Conservation (phyloP, 2,113 vertebrate species). For the Dinomys branickii region DNA sequence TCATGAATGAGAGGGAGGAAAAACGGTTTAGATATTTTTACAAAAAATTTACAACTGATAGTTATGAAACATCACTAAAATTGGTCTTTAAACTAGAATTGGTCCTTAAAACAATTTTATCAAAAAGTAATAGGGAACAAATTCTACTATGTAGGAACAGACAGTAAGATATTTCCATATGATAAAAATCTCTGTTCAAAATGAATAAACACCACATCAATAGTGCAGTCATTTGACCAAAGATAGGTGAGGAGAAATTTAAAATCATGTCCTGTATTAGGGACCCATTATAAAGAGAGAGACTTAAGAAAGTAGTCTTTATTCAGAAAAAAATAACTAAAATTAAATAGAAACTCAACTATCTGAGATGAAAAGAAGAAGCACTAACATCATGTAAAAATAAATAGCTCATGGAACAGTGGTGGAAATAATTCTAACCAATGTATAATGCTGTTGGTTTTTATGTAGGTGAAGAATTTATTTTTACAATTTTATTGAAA, state of each 20-base stretch:
- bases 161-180: background rate
- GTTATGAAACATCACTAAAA: background rate
- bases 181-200: background rate
- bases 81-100: background rate
- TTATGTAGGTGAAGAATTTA: background rate
- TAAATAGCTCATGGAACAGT: background rate
- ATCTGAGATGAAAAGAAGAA: background rate
- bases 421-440: background rate
- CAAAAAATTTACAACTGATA: background rate
- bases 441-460: background rate
- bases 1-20: background rate
- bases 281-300: background rate
- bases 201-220: background rate
- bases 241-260: background rate
- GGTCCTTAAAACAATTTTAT: constrained; percentile 6
- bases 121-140: background rate
- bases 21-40: background rate
- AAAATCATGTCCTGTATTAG: background rate
- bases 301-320: background rate
- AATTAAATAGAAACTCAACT: background rate
- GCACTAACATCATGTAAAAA: background rate
- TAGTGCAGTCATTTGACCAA: background rate
- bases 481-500: background rate
- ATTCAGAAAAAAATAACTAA: background rate
- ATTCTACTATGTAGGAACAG: background rate